These are phyloP conservation scores for Blastobasis lacticolella DNA, from an alignment of 2,888 invertebrate genomes.

Conservation along the genomic window DNA sequence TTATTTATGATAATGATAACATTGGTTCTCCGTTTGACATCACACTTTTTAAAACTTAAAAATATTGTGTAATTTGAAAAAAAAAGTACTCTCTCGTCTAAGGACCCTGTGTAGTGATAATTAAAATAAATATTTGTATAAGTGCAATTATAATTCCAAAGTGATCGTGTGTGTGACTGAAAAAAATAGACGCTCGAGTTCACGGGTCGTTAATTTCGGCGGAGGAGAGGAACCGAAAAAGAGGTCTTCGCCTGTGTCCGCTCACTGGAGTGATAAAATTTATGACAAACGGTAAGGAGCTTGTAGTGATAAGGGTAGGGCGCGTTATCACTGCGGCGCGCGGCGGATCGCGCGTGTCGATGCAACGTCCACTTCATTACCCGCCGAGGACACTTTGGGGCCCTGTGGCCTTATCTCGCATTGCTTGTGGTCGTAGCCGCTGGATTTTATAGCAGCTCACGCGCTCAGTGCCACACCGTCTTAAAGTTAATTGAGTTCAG, in stretches of 20 bases:
- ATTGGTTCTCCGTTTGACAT: background rate
- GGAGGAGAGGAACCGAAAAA: slow-evolving; percentile 49
- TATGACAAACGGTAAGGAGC: slow-evolving; percentile 70
- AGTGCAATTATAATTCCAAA: slow-evolving; percentile 30
- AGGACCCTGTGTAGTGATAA: slow-evolving; percentile 33
- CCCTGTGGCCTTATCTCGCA: no score
- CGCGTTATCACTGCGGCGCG: slow-evolving; percentile 45
- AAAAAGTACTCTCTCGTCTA: slow-evolving; percentile 4
- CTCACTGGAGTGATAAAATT: slow-evolving; percentile 68
- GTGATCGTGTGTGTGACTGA: slow-evolving; percentile 63
- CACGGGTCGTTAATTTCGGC: slow-evolving; percentile 62
- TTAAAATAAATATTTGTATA: slow-evolving; percentile 21
- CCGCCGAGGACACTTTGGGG: slow-evolving; percentile 3
- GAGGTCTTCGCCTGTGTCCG: slow-evolving; percentile 54
- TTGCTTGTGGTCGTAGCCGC: no score
- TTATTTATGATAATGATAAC: slow-evolving; percentile 15
- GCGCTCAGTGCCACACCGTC: no score
- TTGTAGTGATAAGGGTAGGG: slow-evolving; percentile 61
- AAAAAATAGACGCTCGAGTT: slow-evolving; percentile 54
- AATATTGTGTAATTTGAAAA: background rate
- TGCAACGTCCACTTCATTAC: slow-evolving; percentile 32
- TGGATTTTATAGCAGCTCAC: no score
- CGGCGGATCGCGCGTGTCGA: slow-evolving; percentile 25
- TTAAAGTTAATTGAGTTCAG: no score
- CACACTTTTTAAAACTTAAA: no score